Percentiles rank a stretch among this genome's conserved stretches.
Conservation (phyloP, 2,797 vertebrate species). For the Coregonus sp. region DNA sequence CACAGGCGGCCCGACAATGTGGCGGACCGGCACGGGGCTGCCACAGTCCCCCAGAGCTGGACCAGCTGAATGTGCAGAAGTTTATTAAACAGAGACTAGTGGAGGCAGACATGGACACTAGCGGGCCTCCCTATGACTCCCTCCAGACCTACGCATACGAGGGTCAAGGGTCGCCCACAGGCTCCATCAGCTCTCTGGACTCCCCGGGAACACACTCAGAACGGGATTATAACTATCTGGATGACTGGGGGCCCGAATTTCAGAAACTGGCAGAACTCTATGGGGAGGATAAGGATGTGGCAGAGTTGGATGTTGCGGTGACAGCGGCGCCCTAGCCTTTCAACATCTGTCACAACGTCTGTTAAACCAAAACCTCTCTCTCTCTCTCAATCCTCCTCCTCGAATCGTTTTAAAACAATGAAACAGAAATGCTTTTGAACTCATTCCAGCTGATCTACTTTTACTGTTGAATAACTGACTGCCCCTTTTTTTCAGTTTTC, state of each 20-base stretch:
- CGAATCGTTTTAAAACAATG: slow-evolving; percentile 51
- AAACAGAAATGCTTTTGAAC: slow-evolving; percentile 72
- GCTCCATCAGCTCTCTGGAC: slow-evolving; percentile 92
- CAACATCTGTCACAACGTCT: slow-evolving; percentile 20
- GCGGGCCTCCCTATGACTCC: slow-evolving; percentile 93
- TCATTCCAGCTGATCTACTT: slow-evolving; percentile 73
- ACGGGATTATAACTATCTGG: slow-evolving; percentile 92
- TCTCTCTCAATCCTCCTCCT: slow-evolving; percentile 46
- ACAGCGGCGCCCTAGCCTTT: slow-evolving; percentile 76
- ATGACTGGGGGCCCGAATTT: slow-evolving; percentile 93
- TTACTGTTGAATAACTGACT: slow-evolving; percentile 84
- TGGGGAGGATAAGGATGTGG: slow-evolving; percentile 69
- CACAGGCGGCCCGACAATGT: slow-evolving; percentile 72
- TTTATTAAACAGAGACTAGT: slow-evolving; percentile 90
- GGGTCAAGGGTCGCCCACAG: slow-evolving; percentile 89
- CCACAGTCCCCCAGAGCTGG: slow-evolving; percentile 71
- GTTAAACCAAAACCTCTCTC: slow-evolving; percentile 58
- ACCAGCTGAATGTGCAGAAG: slow-evolving; percentile 86
- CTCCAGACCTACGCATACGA: slow-evolving; percentile 98
- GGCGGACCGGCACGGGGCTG: slow-evolving; percentile 64
- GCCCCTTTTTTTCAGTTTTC: slow-evolving; percentile 73
- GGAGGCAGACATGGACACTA: slow-evolving; percentile 90
- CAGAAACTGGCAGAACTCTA: slow-evolving; percentile 95
- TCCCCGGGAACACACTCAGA: slow-evolving; percentile 86
- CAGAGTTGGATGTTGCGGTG: slow-evolving; percentile 76